A percentile compares a stretch with the other conserved stretches of the same genome.
Evolutionary conservation across 2,113 vertebrate species (phyloP).

Genomic region (Hipposideros armiger): DNA sequence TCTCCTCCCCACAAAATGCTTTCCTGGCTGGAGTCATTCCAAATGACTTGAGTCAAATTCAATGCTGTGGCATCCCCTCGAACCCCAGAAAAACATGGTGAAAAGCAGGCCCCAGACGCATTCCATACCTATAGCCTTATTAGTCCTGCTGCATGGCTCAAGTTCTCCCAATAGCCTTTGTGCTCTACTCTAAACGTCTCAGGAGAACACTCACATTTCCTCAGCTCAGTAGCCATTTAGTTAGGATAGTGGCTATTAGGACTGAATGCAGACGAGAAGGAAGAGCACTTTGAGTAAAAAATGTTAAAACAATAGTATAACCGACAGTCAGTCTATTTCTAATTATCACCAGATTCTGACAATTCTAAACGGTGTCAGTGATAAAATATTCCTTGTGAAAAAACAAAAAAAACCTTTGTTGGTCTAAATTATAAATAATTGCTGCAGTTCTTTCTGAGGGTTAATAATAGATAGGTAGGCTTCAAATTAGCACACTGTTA

Average conservation of each 20-base stretch:
- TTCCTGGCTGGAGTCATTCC: background rate
- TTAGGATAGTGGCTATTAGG: background rate
- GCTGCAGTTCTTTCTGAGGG: background rate
- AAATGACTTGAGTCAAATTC: background rate
- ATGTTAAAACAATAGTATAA: background rate
- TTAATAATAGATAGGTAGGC: background rate
- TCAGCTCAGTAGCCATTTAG: background rate
- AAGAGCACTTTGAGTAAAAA: background rate
- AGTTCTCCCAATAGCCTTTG: background rate
- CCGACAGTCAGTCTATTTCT: background rate
- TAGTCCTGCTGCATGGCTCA: background rate
- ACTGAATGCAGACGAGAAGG: background rate
- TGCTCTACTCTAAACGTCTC: background rate
- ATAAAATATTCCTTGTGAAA: constrained; percentile 7
- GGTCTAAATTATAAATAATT: constrained; percentile 35
- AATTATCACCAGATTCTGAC: background rate
- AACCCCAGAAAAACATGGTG: background rate
- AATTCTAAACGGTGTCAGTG: background rate
- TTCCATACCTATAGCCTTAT: background rate
- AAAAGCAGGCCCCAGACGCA: background rate
- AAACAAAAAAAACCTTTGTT: background rate
- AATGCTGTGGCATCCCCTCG: background rate
- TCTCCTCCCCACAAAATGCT: background rate
- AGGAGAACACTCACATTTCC: background rate
- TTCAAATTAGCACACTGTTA: constrained; percentile 25